Conservation (phyloP, 2,797 vertebrate genomes). For the Gorsachius magnificus region DNA sequence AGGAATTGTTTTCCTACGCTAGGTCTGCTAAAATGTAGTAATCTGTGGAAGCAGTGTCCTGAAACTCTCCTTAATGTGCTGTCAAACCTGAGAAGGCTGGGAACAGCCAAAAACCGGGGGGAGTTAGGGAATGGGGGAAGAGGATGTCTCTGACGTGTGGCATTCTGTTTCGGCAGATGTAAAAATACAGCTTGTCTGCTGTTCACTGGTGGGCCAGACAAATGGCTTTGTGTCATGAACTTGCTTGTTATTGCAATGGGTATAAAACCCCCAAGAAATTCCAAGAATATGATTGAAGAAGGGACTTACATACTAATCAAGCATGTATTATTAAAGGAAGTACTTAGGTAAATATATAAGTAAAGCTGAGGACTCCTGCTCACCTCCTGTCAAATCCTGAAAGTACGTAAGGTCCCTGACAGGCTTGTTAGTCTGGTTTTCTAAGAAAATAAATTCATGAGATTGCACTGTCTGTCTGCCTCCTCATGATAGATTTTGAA, state of each 20-base stretch:
- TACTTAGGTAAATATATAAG: constrained; percentile 6
- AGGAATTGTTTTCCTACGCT: not conserved
- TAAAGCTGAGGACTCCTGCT: not conserved
- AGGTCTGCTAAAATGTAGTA: not conserved
- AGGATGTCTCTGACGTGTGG: not conserved
- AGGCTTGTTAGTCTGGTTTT: not conserved
- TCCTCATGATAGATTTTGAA: not conserved
- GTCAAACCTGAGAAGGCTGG: not conserved
- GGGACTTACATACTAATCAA: not conserved
- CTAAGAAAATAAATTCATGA: not conserved
- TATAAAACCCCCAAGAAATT: not conserved
- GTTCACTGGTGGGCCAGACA: not conserved
- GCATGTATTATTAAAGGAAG: not conserved
- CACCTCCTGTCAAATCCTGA: not conserved
- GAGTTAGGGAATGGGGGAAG: not conserved
- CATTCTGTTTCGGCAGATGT: not conserved
- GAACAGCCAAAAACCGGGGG: not conserved
- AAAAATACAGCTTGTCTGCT: not conserved
- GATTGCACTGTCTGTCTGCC: not conserved
- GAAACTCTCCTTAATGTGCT: not conserved
- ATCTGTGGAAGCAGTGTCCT: not conserved
- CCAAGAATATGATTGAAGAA: not conserved
- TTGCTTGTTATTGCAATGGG: not conserved
- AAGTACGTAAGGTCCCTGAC: not conserved
- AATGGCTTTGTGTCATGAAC: not conserved